A percentile compares a stretch with the other conserved stretches of the same genome.
phyloP scores from a whole-genome alignment of 2,797 vertebrate genomes.

The Philypnodon macrostomus region DNA sequence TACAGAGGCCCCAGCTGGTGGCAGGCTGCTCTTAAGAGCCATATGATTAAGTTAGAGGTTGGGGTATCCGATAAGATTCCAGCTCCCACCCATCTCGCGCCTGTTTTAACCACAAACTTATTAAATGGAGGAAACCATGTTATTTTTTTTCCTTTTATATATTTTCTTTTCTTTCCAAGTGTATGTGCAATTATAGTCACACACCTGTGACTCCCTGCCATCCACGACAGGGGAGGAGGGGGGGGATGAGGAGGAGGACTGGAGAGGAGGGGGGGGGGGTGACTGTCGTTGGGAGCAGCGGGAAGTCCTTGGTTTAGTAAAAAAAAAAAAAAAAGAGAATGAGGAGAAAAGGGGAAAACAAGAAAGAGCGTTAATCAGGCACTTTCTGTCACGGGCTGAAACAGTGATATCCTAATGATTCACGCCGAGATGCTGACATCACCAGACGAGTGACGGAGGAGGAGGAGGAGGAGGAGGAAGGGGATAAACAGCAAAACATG shows the following conservation, averaged over 20 bases:
- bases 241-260: conserved; percentile 63
- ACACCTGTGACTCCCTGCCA: conserved; percentile 95
- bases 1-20: conserved; percentile 97
- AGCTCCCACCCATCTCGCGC: conserved; percentile 79
- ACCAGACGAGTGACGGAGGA: conserved; percentile 53
- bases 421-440: conserved; percentile 73
- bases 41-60: conserved; percentile 99
- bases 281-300: conserved; percentile 74
- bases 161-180: conserved; percentile 79
- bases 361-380: conserved; percentile 77
- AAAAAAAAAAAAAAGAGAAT: conserved; percentile 50
- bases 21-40: conserved; percentile 97
- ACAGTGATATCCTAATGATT: conserved; percentile 80
- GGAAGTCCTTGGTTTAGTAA: conserved; percentile 75
- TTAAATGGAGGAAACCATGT: conserved; percentile 95
- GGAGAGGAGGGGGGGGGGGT: conserved; percentile 51
- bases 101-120: conserved; percentile 96
- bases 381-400: conserved; percentile 76
- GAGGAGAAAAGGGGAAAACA: conserved; percentile 63
- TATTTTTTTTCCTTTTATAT: conserved; percentile 63
- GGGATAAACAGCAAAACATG: conserved; percentile 26
- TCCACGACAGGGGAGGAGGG: conserved; percentile 72
- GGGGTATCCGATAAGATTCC: conserved; percentile 93
- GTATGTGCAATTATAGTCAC: conserved; percentile 94
- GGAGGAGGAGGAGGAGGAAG: conserved; percentile 27